These are phyloP conservation scores for Rhodeus uyekii DNA, from an alignment of 2,797 vertebrate species.

Conservation along the genomic window DNA sequence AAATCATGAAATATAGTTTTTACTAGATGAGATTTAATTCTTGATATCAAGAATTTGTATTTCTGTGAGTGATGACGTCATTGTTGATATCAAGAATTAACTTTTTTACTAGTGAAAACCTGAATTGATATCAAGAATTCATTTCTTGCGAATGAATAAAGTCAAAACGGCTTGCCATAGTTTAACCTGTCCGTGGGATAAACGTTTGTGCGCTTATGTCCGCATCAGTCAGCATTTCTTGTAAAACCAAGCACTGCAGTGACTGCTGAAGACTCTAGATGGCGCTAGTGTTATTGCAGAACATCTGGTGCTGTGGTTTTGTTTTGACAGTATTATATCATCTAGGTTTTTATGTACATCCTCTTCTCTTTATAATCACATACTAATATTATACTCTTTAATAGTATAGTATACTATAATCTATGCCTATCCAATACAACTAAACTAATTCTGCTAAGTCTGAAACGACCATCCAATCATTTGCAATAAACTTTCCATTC, in stretches of 20 bases:
- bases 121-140: too few relatives aligned
- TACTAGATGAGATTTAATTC: too few relatives aligned
- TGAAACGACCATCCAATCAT: constrained; percentile 27
- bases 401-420: background rate
- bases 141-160: too few relatives aligned
- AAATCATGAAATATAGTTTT: too few relatives aligned
- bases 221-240: background rate
- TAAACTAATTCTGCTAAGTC: constrained; percentile 9
- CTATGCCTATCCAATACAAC: background rate
- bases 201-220: background rate
- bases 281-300: background rate
- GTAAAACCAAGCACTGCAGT: background rate
- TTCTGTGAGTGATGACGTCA: too few relatives aligned
- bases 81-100: too few relatives aligned
- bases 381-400: background rate
- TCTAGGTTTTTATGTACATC: background rate
- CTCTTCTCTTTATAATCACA: background rate
- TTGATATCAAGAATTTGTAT: too few relatives aligned
- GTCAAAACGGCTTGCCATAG: too few relatives aligned
- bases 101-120: too few relatives aligned
- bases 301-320: background rate
- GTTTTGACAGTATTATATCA: background rate
- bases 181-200: background rate
- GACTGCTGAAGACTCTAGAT: constrained; percentile 13
- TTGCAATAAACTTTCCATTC: constrained; percentile 3